Evolutionary conservation across 2,113 vertebrate species (phyloP).

Genomic region (Henicopernis longicauda): DNA sequence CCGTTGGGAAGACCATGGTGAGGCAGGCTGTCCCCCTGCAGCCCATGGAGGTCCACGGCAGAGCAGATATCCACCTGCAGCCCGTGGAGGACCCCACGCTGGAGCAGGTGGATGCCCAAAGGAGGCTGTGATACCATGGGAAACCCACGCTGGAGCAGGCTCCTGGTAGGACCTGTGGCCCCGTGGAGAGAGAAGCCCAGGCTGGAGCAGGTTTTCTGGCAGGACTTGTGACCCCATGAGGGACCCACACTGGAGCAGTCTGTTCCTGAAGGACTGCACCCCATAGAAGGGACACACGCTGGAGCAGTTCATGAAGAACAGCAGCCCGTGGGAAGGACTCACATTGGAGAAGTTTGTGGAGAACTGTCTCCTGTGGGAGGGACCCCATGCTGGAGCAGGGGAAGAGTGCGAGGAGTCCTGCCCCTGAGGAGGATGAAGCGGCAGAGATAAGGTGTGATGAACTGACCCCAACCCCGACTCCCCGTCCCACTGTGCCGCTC

Average conservation of each 20-base stretch:
- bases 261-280: not conserved
- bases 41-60: no score
- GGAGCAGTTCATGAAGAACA: not conserved
- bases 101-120: not conserved
- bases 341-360: not conserved
- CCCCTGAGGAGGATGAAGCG: not conserved
- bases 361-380: no score
- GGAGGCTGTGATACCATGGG: not conserved
- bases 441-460: not conserved
- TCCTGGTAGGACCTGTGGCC: not conserved
- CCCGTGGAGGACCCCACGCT: not conserved
- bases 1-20: not conserved
- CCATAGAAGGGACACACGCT: not conserved
- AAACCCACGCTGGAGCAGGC: not conserved
- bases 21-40: not conserved
- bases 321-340: not conserved
- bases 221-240: no score
- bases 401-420: not conserved
- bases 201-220: not conserved
- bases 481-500: no score
- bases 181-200: not conserved
- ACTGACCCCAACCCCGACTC: not conserved
- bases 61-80: not conserved
- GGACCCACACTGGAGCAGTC: not conserved
- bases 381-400: no score